These are phyloP conservation scores for Cotesia typhae DNA, from an alignment of 1,140 invertebrate species.

Conservation along the genomic window DNA sequence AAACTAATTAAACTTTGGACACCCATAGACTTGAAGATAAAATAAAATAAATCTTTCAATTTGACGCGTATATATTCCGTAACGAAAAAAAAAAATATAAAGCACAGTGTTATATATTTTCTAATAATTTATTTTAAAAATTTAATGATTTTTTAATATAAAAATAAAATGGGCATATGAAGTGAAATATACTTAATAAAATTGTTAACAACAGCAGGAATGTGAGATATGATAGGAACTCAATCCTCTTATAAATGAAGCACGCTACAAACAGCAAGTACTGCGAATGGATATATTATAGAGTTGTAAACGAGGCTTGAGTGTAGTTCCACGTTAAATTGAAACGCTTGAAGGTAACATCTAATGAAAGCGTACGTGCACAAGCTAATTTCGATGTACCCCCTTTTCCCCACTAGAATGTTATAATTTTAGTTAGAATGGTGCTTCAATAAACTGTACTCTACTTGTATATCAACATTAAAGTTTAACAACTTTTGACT, in stretches of 20 bases:
- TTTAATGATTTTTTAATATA: background rate
- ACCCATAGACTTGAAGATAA: conserved; percentile 8
- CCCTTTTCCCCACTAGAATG: conserved; percentile 55
- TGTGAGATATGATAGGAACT: conserved; percentile 46
- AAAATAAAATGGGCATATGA: background rate
- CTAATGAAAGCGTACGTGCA: conserved; percentile 64
- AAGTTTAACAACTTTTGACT: conserved; percentile 47
- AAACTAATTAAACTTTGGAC: conserved; percentile 67
- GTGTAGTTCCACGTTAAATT: conserved; percentile 51
- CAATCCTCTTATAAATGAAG: conserved; percentile 44
- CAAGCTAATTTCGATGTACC: conserved; percentile 33
- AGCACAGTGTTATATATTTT: no score
- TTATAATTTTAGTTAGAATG: conserved; percentile 62
- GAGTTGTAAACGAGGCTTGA: conserved; percentile 56
- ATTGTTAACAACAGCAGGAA: conserved; percentile 38
- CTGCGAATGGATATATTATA: conserved; percentile 49
- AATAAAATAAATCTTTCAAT: conserved; percentile 5
- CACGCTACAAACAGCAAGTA: conserved; percentile 36
- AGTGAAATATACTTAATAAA: conserved; percentile 1
- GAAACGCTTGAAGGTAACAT: conserved; percentile 64
- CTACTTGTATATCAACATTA: conserved; percentile 46
- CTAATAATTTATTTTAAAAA: background rate
- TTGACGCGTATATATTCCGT: background rate
- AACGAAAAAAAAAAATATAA: background rate
- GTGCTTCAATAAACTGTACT: conserved; percentile 49